Percentiles rank a stretch among this genome's conserved stretches.
Evolutionary conservation across 2,113 vertebrate genomes (phyloP).

Genomic region (Odobenus rosmarus): DNA sequence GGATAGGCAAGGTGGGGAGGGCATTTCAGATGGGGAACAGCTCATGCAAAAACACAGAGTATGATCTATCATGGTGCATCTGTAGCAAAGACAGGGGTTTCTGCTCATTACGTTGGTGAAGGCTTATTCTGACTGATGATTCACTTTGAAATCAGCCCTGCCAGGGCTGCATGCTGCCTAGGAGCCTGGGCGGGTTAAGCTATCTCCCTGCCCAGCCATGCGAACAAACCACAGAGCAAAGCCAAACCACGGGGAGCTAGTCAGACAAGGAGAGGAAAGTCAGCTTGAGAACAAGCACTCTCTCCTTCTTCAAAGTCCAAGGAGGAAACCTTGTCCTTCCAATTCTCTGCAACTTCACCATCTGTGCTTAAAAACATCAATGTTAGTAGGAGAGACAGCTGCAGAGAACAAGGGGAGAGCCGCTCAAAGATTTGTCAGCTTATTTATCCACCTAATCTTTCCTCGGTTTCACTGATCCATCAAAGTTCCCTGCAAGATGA

Average conservation of each 20-base stretch:
- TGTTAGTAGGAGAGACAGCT: background rate
- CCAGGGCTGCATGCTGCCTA: background rate
- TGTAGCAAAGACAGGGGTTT: background rate
- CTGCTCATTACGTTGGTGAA: background rate
- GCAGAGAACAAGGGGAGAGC: background rate
- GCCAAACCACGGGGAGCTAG: background rate
- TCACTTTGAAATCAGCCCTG: slow-evolving; percentile 22
- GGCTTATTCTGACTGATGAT: background rate
- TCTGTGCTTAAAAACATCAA: background rate
- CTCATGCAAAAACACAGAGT: background rate
- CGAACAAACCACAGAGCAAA: slow-evolving; percentile 45
- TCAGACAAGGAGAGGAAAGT: background rate
- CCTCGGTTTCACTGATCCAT: background rate
- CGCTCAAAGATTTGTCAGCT: background rate
- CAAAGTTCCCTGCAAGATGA: background rate
- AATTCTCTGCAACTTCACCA: background rate
- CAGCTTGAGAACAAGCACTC: background rate
- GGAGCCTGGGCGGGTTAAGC: background rate
- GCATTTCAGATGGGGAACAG: background rate
- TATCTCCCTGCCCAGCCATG: background rate
- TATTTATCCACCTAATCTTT: background rate
- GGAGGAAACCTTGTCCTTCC: background rate
- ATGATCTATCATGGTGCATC: background rate
- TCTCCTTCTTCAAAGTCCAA: background rate
- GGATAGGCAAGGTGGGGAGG: background rate